These are phyloP conservation scores for Onychostoma macrolepis DNA, from an alignment of 2,113 vertebrate species.

Conservation along the genomic window DNA sequence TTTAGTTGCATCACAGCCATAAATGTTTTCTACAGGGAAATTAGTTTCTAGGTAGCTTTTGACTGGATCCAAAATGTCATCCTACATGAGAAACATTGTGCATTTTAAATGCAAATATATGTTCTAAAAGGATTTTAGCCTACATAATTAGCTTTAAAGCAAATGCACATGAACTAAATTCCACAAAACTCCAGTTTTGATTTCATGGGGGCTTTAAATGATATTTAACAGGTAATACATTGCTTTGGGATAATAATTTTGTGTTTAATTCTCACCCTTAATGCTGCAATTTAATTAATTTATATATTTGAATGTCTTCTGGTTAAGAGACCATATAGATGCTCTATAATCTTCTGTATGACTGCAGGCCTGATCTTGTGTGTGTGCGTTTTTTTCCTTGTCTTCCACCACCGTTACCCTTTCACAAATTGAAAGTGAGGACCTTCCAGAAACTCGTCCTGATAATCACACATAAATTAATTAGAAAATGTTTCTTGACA, in stretches of 20 bases:
- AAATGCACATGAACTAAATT: neutral
- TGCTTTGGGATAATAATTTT: slow-evolving; percentile 10
- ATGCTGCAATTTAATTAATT: neutral
- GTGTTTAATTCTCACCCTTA: neutral
- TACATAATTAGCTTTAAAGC: neutral
- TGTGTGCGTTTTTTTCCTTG: slow-evolving; percentile 54
- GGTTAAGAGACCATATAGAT: slow-evolving; percentile 28
- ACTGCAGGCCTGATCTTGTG: slow-evolving; percentile 33
- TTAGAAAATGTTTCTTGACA: slow-evolving; percentile 86
- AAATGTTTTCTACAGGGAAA: neutral
- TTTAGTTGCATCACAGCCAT: neutral
- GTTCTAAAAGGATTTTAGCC: neutral
- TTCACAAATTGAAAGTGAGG: slow-evolving; percentile 82
- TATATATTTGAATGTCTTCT: neutral
- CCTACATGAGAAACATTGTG: neutral
- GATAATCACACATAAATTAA: slow-evolving; percentile 85
- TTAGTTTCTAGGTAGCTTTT: neutral
- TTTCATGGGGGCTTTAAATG: slow-evolving; percentile 1
- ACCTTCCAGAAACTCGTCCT: slow-evolving; percentile 80
- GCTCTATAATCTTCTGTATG: slow-evolving; percentile 21
- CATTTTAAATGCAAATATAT: neutral
- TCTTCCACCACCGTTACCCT: slow-evolving; percentile 64
- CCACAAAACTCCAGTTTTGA: neutral
- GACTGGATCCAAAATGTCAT: neutral
- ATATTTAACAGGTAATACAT: neutral